A percentile compares a stretch with the other conserved stretches of the same genome.
These are phyloP conservation scores for Tridacna crocea DNA, from an alignment of 2,888 invertebrate genomes.

Conservation along the genomic window DNA sequence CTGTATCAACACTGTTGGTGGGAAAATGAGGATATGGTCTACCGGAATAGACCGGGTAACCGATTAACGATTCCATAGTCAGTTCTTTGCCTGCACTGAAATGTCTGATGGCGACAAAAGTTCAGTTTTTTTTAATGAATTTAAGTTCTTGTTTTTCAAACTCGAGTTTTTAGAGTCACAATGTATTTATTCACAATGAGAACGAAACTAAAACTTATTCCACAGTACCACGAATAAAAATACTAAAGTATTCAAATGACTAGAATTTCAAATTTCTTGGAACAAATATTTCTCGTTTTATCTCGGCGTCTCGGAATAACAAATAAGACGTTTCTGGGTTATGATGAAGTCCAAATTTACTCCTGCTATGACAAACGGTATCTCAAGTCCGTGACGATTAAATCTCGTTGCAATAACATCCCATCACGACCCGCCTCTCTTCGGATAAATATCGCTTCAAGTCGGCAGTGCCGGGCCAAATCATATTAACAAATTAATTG, in stretches of 20 bases:
- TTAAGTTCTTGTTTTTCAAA: too few relatives aligned
- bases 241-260: too few relatives aligned
- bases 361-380: conserved; percentile 18
- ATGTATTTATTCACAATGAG: too few relatives aligned
- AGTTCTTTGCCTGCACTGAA: background rate
- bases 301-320: background rate
- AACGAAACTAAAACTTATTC: too few relatives aligned
- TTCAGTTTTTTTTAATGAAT: too few relatives aligned
- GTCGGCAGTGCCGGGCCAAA: conserved; percentile 55
- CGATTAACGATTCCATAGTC: conserved; percentile 24
- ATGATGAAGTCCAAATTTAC: conserved; percentile 25
- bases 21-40: conserved; percentile 17
- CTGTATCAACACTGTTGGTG: background rate
- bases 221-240: too few relatives aligned
- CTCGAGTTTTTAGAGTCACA: too few relatives aligned
- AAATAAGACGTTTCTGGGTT: conserved; percentile 4
- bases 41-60: conserved; percentile 20
- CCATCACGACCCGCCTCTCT: conserved; percentile 35
- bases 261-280: too few relatives aligned
- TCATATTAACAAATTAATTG: conserved; percentile 77
- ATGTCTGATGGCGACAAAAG: too few relatives aligned
- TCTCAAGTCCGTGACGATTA: conserved; percentile 31
- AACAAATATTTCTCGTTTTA: too few relatives aligned
- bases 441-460: conserved; percentile 55
- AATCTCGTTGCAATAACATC: conserved; percentile 29